Percentiles rank a stretch among this genome's conserved stretches.
phyloP scores from a whole-genome alignment of 2,888 invertebrate genomes.

The Idaea biselata region DNA sequence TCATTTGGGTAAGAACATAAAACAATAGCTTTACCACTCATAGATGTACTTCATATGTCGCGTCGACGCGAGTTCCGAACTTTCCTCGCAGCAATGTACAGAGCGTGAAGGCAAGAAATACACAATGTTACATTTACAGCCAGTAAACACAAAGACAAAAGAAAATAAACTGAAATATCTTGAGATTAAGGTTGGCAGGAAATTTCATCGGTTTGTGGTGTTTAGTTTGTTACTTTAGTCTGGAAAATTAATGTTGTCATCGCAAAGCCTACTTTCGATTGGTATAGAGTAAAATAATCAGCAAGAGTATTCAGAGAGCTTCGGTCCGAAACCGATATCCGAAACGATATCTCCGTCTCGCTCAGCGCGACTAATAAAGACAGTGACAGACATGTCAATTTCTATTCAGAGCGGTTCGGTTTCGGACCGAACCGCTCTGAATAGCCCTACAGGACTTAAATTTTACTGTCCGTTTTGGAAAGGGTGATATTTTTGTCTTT shows the following conservation, averaged over 20 bases:
- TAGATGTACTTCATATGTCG: conserved; percentile 39
- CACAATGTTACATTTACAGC: conserved; percentile 26
- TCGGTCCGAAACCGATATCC: too few relatives aligned
- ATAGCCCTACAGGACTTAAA: too few relatives aligned
- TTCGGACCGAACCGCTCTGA: conserved; percentile 16
- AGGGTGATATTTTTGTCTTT: too few relatives aligned
- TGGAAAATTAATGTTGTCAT: conserved; percentile 55
- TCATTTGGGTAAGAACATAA: conserved; percentile 11
- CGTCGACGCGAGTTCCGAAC: conserved; percentile 43
- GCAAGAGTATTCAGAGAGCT: too few relatives aligned
- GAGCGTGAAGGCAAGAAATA: conserved; percentile 37
- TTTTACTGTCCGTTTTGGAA: too few relatives aligned
- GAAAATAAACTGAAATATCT: conserved; percentile 29
- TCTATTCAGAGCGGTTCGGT: too few relatives aligned
- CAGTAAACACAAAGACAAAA: conserved; percentile 15
- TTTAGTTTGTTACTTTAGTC: conserved; percentile 26
- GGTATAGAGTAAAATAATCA: background rate
- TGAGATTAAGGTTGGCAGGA: conserved; percentile 14
- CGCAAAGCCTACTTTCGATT: conserved; percentile 44
- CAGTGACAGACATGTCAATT: too few relatives aligned
- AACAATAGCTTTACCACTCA: conserved; percentile 17
- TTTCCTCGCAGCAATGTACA: conserved; percentile 45
- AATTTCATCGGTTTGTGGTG: background rate
- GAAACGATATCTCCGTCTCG: too few relatives aligned
- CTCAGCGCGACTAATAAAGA: too few relatives aligned